Evolutionary conservation across 2,113 vertebrate genomes (phyloP).

Genomic region (Pomatorhinus ruficollis): DNA sequence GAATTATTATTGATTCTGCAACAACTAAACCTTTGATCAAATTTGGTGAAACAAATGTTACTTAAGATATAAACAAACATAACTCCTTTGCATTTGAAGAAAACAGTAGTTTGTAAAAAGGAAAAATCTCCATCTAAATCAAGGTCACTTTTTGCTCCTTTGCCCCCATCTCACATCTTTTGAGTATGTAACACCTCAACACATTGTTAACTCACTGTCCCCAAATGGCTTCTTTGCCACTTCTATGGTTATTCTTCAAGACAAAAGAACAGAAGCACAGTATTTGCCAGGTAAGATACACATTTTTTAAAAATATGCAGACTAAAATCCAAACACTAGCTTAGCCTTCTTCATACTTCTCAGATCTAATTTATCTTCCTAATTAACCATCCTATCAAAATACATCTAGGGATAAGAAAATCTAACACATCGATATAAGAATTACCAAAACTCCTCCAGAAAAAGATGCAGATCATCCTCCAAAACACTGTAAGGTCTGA

Average conservation of each 20-base stretch:
- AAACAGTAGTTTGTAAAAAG: background rate
- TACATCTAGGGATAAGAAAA: background rate
- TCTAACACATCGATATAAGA: background rate
- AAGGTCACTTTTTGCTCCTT: background rate
- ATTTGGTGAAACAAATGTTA: background rate
- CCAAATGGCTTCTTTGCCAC: background rate
- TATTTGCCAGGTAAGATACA: background rate
- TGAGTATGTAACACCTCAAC: background rate
- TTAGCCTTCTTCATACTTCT: background rate
- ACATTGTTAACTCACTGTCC: background rate
- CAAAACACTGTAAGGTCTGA: background rate
- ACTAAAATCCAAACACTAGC: background rate
- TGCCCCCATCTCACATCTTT: background rate
- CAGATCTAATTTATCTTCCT: background rate
- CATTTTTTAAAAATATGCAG: background rate
- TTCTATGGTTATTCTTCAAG: background rate
- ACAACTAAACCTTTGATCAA: conserved; percentile 12
- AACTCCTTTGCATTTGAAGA: background rate
- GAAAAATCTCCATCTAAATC: background rate
- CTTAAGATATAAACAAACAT: background rate
- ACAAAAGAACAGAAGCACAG: background rate
- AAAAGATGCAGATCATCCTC: background rate
- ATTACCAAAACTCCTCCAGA: background rate
- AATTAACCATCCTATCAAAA: background rate
- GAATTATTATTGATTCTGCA: conserved; percentile 38